Evolutionary conservation across 2,888 invertebrate species (phyloP).

Genomic region (Caenorhabditis angaria): DNA sequence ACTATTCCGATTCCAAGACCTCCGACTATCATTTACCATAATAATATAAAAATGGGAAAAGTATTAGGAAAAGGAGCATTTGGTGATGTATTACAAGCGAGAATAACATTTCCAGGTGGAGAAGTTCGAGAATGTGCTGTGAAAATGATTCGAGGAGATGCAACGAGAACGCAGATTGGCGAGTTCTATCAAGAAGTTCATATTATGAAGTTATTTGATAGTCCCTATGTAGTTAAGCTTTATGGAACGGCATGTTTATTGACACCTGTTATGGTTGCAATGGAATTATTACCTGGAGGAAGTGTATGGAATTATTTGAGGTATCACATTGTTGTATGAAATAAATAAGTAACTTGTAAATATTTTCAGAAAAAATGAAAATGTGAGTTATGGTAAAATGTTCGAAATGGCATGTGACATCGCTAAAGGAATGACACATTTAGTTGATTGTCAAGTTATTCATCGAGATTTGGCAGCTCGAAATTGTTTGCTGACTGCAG

Average conservation of each 20-base stretch:
- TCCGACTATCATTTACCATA: neutral
- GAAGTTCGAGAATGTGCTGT: neutral
- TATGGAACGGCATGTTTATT: slow-evolving; percentile 5
- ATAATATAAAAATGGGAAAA: neutral
- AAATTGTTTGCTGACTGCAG: slow-evolving; percentile 20
- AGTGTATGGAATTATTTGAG: neutral
- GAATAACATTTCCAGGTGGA: neutral
- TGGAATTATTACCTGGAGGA: neutral
- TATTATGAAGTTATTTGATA: neutral
- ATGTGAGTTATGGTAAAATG: neutral
- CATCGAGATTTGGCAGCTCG: slow-evolving; percentile 36
- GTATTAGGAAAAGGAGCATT: slow-evolving; percentile 2
- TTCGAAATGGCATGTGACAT: slow-evolving; percentile 1
- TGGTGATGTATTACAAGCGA: neutral
- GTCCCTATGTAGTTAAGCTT: neutral
- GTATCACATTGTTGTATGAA: neutral
- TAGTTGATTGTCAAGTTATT: slow-evolving; percentile 10
- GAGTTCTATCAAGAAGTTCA: slow-evolving; percentile 1
- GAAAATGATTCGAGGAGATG: neutral
- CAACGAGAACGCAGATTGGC: neutral
- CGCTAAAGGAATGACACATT: slow-evolving; percentile 7
- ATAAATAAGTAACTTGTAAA: no score
- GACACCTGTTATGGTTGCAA: neutral
- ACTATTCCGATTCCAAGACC: neutral
- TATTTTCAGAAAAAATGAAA: neutral